Percentiles rank a stretch among this genome's conserved stretches.
These are phyloP conservation scores for Drosophila rellima DNA, from an alignment of 2,888 invertebrate species.

Conservation along the genomic window DNA sequence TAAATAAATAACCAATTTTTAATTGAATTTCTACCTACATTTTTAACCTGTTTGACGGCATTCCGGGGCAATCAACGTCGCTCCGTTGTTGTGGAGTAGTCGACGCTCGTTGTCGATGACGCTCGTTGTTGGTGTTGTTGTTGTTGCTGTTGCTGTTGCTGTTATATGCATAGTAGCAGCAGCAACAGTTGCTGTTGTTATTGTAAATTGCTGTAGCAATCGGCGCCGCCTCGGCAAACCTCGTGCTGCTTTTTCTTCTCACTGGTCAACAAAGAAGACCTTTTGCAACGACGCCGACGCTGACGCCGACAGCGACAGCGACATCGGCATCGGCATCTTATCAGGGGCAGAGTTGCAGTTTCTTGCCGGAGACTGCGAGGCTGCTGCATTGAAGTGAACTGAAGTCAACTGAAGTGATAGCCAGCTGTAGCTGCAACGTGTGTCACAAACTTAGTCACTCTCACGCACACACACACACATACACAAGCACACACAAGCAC, in stretches of 20 bases:
- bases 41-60: constrained; percentile 85
- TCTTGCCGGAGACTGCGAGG: constrained; percentile 63
- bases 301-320: constrained; percentile 22
- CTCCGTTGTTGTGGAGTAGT: constrained; percentile 74
- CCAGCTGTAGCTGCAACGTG: constrained; percentile 61
- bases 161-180: constrained; percentile 61
- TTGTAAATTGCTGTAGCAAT: constrained; percentile 75
- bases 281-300: constrained; percentile 53
- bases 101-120: constrained; percentile 74
- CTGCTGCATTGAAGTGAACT: constrained; percentile 57
- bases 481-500: neutral
- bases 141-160: constrained; percentile 47
- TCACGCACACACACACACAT: constrained; percentile 26
- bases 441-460: constrained; percentile 64
- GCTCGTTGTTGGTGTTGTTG: constrained; percentile 63
- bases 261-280: constrained; percentile 77
- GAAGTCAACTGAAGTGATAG: constrained; percentile 65
- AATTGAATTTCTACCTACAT: constrained; percentile 84
- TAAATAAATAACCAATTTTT: constrained; percentile 84
- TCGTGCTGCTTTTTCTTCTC: constrained; percentile 71
- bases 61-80: constrained; percentile 83
- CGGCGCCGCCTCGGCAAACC: constrained; percentile 76
- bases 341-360: constrained; percentile 63
- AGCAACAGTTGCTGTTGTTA: constrained; percentile 48
- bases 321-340: constrained; percentile 60